Evolutionary conservation across 2,797 vertebrate genomes (phyloP).

Genomic region (Tenualosa ilisha): DNA sequence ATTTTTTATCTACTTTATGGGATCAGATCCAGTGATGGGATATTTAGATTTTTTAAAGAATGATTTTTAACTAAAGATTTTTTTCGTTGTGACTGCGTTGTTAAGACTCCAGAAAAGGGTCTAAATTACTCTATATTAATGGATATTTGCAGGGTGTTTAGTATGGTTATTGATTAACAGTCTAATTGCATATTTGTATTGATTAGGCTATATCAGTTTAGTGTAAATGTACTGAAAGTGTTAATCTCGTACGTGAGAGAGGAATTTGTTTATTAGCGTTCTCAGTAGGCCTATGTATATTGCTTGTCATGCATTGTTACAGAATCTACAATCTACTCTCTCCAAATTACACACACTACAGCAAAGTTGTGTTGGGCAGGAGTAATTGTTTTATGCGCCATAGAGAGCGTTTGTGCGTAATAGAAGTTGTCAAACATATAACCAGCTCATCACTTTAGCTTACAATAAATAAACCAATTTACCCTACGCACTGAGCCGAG

Average conservation of each 20-base stretch:
- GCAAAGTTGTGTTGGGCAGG: conserved; percentile 3
- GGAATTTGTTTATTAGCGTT: conserved; percentile 64
- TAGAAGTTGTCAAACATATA: neutral
- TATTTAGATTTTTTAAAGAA: too few relatives aligned
- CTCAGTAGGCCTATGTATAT: conserved; percentile 65
- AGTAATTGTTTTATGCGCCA: conserved; percentile 46
- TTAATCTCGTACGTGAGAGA: conserved; percentile 28
- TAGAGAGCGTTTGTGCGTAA: neutral
- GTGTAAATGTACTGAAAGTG: neutral
- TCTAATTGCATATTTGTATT: neutral
- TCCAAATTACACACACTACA: neutral
- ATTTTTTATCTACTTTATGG: too few relatives aligned
- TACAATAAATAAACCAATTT: conserved; percentile 49
- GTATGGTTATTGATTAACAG: neutral
- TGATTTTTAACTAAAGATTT: too few relatives aligned
- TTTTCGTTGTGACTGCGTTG: too few relatives aligned
- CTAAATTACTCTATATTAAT: too few relatives aligned
- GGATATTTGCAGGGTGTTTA: neutral
- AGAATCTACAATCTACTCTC: conserved; percentile 42
- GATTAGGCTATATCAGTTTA: neutral
- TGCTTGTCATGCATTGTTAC: conserved; percentile 66
- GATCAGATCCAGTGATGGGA: too few relatives aligned
- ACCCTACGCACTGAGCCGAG: neutral
- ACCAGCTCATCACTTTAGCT: conserved; percentile 42
- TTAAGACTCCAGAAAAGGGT: too few relatives aligned